Evolutionary conservation across 2,113 vertebrate species (phyloP).

Genomic region (Camelus bactrianus): DNA sequence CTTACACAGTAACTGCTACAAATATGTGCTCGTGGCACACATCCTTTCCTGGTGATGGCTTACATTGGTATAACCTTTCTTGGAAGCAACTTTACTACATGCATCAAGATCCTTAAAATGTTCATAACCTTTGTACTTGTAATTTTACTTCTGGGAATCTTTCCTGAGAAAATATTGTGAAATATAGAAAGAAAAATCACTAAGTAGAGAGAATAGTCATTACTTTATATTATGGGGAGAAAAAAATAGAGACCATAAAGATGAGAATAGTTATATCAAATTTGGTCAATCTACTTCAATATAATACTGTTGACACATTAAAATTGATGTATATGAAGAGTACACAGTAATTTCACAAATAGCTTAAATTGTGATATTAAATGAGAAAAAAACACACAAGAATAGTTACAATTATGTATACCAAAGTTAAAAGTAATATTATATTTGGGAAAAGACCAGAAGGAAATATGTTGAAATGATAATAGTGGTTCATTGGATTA

Average conservation of each 20-base stretch:
- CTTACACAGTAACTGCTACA: background rate
- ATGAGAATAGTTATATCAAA: background rate
- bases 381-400: background rate
- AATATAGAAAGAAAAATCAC: background rate
- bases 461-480: background rate
- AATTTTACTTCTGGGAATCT: background rate
- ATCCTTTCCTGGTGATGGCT: background rate
- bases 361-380: background rate
- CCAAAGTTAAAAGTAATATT: background rate
- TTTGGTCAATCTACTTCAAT: background rate
- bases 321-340: background rate
- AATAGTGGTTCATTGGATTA: background rate
- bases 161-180: background rate
- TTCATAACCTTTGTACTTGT: background rate
- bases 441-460: background rate
- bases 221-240: background rate
- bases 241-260: background rate
- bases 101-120: background rate
- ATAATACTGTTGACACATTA: background rate
- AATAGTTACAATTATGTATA: background rate
- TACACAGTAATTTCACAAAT: background rate
- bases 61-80: background rate
- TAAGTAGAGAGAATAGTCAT: background rate
- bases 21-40: background rate
- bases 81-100: background rate